phyloP scores from a whole-genome alignment of 2,888 invertebrate species.

The Tetheella fluctuosa region DNA sequence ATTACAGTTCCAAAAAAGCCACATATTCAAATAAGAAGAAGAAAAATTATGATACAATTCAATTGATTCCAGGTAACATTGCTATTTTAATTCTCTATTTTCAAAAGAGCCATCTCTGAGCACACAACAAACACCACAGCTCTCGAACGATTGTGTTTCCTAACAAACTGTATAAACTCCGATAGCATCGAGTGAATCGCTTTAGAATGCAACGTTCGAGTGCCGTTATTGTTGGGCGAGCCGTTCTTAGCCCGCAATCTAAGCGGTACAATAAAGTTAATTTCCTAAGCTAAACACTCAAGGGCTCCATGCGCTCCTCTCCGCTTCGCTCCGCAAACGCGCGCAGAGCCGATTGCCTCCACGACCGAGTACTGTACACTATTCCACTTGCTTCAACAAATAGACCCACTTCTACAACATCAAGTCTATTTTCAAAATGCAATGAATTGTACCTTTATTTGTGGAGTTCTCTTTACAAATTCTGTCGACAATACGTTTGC shows the following conservation, averaged over 20 bases:
- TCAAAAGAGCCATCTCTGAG: not conserved
- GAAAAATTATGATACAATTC: not conserved
- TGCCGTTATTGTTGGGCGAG: conserved; percentile 25
- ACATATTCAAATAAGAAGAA: too few relatives aligned
- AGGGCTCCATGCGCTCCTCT: conserved; percentile 16
- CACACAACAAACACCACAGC: not conserved
- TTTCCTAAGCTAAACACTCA: conserved; percentile 63
- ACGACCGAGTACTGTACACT: conserved; percentile 18
- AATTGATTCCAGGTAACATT: not conserved
- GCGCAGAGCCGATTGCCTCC: conserved; percentile 10
- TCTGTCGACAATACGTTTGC: not conserved
- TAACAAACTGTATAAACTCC: conserved; percentile 16
- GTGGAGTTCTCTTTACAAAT: not conserved
- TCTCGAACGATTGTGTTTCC: conserved; percentile 14
- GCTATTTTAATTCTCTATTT: not conserved
- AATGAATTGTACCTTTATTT: conserved; percentile 6
- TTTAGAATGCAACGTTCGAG: conserved; percentile 32
- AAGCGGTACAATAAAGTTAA: conserved; percentile 66
- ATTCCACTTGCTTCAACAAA: conserved; percentile 20
- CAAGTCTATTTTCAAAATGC: not conserved
- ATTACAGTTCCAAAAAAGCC: too few relatives aligned
- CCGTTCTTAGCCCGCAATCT: conserved; percentile 43
- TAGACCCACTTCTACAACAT: conserved; percentile 7
- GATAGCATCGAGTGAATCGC: conserved; percentile 31
- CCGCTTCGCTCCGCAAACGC: not conserved